phyloP scores from a whole-genome alignment of 2,888 invertebrate species.

The Patella caerulea region DNA sequence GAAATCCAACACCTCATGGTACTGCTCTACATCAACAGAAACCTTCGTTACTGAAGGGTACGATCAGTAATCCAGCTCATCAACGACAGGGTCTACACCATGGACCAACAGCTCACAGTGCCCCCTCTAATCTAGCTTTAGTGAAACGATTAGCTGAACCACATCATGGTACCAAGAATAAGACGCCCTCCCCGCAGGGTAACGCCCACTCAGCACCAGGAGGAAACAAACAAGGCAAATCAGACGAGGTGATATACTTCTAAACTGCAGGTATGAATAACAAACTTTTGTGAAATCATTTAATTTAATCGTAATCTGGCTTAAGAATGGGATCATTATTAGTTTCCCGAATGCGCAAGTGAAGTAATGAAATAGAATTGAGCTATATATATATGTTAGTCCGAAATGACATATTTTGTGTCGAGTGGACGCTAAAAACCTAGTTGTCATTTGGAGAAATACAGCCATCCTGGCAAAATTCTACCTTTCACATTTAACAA shows the following conservation, averaged over 20 bases:
- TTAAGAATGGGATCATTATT: too few relatives aligned
- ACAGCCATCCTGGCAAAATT: too few relatives aligned
- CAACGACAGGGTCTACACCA: constrained; percentile 23
- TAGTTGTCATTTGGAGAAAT: too few relatives aligned
- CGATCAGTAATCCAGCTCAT: constrained; percentile 22
- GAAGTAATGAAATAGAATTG: too few relatives aligned
- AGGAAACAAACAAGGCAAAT: constrained; percentile 17
- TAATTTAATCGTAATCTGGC: background rate
- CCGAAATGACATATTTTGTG: too few relatives aligned
- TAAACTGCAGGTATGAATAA: constrained; percentile 30
- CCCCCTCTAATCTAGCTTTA: constrained; percentile 41
- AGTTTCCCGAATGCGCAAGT: too few relatives aligned
- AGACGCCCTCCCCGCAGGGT: background rate
- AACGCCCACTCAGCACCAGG: background rate
- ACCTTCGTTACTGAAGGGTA: constrained; percentile 16
- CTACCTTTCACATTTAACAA: too few relatives aligned
- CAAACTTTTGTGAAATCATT: background rate
- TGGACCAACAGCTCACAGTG: constrained; percentile 31
- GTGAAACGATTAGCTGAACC: constrained; percentile 62
- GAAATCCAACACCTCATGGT: constrained; percentile 53
- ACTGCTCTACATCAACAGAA: constrained; percentile 13
- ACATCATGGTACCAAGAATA: constrained; percentile 38
- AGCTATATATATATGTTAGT: too few relatives aligned
- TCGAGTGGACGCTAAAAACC: too few relatives aligned
- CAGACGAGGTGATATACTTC: constrained; percentile 51